phyloP scores from a whole-genome alignment of 1,140 invertebrate species.

The Phenacoccus solenopsis region DNA sequence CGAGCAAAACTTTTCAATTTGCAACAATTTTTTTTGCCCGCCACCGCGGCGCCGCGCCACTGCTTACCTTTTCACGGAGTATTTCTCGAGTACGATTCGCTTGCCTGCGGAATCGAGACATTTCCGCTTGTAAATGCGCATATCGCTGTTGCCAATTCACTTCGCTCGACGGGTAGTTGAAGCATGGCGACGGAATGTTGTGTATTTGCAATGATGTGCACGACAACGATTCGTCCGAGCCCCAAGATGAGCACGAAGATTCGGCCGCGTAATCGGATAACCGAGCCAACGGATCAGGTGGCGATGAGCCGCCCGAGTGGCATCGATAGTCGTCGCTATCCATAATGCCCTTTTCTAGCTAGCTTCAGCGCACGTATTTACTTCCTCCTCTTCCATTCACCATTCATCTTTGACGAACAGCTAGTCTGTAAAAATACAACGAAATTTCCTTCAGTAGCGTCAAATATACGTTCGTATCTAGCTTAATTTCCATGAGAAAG shows the following conservation, averaged over 20 bases:
- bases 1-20: too few relatives aligned
- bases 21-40: too few relatives aligned
- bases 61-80: neutral
- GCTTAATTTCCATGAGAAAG: too few relatives aligned
- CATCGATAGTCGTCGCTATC: neutral
- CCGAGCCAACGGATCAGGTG: neutral
- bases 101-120: neutral
- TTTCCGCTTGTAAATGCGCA: neutral
- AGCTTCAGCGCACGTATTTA: too few relatives aligned
- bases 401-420: too few relatives aligned
- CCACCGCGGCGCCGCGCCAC: too few relatives aligned
- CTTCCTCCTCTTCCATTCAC: too few relatives aligned
- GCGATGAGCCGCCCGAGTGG: neutral
- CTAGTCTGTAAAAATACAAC: too few relatives aligned
- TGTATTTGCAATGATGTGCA: neutral
- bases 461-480: too few relatives aligned
- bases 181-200: neutral
- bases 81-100: neutral
- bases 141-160: neutral
- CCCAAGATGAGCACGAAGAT: neutral
- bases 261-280: neutral
- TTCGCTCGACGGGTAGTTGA: neutral
- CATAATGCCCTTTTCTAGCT: neutral
- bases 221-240: neutral
- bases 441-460: too few relatives aligned